A percentile compares a stretch with the other conserved stretches of the same genome.
Evolutionary conservation across 2,113 vertebrate species (phyloP).

Genomic region (Callipepla squamata): DNA sequence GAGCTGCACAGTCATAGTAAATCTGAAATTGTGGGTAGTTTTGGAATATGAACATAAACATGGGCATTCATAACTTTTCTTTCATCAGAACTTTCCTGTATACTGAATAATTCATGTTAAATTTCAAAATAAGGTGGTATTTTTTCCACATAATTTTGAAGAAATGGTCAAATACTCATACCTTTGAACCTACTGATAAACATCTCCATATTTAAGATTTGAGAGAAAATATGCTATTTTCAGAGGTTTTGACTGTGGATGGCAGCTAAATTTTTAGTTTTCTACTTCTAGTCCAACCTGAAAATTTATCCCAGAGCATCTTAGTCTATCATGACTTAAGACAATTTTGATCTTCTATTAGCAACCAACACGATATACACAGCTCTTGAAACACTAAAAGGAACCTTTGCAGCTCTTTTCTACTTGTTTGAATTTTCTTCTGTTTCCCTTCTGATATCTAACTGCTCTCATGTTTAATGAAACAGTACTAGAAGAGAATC

Average conservation of each 20-base stretch:
- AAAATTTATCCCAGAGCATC: not conserved
- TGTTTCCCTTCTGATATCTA: not conserved
- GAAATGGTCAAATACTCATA: not conserved
- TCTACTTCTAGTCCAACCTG: not conserved
- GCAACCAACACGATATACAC: not conserved
- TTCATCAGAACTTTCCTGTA: not conserved
- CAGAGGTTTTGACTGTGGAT: not conserved
- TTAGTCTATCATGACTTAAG: not conserved
- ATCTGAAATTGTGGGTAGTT: not conserved
- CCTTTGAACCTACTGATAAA: not conserved
- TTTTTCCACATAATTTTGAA: not conserved
- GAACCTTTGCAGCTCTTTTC: not conserved
- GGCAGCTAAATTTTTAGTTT: not conserved
- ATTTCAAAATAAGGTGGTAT: not conserved
- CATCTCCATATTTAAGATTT: not conserved
- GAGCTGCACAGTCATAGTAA: fast-evolving
- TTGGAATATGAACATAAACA: not conserved
- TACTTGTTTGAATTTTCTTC: not conserved
- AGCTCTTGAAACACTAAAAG: not conserved
- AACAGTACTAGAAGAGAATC: not conserved
- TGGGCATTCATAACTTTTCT: not conserved
- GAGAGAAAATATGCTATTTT: not conserved
- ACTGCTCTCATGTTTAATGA: not conserved
- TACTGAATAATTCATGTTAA: not conserved
- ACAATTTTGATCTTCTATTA: not conserved